Evolutionary conservation across 1,140 invertebrate genomes (phyloP), one percentile per base, ranked within the genome.

Genomic region (Heliothis subflexa): DNA sequence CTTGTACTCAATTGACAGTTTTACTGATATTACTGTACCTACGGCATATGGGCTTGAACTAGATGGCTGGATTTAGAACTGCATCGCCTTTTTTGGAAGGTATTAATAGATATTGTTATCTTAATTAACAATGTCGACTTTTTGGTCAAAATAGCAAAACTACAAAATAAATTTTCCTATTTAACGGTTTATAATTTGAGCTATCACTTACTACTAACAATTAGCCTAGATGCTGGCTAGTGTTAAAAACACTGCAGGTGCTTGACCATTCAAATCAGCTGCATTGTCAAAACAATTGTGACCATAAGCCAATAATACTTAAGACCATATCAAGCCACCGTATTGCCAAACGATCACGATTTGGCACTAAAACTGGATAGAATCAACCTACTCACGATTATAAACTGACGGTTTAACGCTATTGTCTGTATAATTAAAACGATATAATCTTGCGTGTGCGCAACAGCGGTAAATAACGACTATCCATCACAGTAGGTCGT

Each of bases 381-480:
- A 33, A 62, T 40, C 40, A 40, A 62, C 59, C 59, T 40, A 62
- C 59, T 62, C 59, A 62, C 33, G 33, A 62, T 9, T 40, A 62
- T 62, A 62, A 62, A 62, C 3, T 14, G 33, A 62, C 12, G 45
- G 28, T 14, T 28, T 10, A 7, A 13, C 16, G 59, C n/a, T 61
- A 62, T 62, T 62, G 59, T 62, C 28, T 45, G 3, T 12, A 33
- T 47, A 64, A 47, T 47, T 64, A 47, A 47, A 64, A 47, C 61
- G 33, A 64, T 45, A 64, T 47, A 9, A 64, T 18, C 40, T 45
- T 47, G 33, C 33, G 40, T 18, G n/a, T 47, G 61, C 40, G 61
- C 61, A 10, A 40, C n/a, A 3, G 40, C 25, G 40, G 12, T 40
- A 64, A 45, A 45, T 64, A 55, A 55, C n/a, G 16, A 10, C 10